Conservation (phyloP, 2,113 vertebrate species). For the Ursus arctos region DNA sequence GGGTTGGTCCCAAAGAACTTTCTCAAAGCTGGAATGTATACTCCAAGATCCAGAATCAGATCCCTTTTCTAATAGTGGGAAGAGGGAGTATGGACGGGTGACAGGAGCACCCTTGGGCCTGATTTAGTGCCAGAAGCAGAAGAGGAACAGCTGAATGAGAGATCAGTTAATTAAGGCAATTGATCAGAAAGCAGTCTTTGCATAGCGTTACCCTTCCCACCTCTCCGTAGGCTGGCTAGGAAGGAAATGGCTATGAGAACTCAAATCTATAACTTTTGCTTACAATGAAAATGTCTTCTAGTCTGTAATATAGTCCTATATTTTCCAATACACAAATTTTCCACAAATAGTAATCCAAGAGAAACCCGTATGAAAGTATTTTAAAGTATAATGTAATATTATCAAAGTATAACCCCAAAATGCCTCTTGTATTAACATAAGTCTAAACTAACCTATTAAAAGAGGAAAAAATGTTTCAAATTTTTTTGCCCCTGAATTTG, state of each 20-base stretch:
- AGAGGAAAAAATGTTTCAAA: not conserved
- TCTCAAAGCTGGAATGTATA: not conserved
- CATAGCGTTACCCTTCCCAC: not conserved
- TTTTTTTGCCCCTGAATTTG: not conserved
- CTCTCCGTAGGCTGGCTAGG: not conserved
- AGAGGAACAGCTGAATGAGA: not conserved
- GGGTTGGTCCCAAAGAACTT: not conserved
- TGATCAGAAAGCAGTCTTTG: not conserved
- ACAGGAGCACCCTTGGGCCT: not conserved
- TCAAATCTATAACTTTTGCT: not conserved
- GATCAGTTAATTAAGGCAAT: not conserved
- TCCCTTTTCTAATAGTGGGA: not conserved
- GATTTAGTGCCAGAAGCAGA: not conserved
- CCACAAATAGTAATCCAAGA: not conserved
- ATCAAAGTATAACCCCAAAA: not conserved
- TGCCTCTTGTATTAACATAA: not conserved
- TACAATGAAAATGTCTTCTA: not conserved
- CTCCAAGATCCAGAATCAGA: not conserved
- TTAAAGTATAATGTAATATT: not conserved
- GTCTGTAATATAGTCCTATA: not conserved
- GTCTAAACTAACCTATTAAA: not conserved
- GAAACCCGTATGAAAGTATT: not conserved
- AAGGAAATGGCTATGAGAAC: not conserved
- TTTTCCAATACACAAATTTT: not conserved
- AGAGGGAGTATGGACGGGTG: too few relatives aligned